Base-by-base conservation (phyloP, 2,797 vertebrate genomes). In the Limnodromus scolopaceus region DNA sequence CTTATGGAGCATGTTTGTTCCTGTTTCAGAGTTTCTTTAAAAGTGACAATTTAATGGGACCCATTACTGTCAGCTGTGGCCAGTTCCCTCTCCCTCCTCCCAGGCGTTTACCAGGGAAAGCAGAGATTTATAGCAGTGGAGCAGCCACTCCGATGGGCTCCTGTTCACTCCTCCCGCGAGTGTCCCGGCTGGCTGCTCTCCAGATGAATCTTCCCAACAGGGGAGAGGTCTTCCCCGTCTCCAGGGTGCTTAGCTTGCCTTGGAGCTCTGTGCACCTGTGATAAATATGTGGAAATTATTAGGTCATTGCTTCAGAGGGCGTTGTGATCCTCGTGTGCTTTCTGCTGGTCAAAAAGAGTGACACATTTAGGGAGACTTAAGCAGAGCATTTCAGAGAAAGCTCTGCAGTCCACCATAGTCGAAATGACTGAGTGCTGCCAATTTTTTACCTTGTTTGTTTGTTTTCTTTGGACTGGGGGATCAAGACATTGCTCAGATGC, bases 31-130 rank as follows among this genome's bases (percentile, higher is more conserved):
- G 54, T 85, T 60, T 89, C 87, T 94, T 85, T 93, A 83, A 85
- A 92, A 93, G 91, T 6, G 61, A 81, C 89, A 83, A 54, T 94
- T 96, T 94, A 91, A 92, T 87, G 84, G 91, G 64, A 91, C 46
- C 39, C 64, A 74, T 94, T 91, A 77, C 81, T 92, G 66, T 96
- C 83, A 89, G 75, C 51, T 64, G 45, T 57, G 75, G 38, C 68
- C 6, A 0, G 55, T 84, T 92, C 84, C 36, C 57, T 83, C 64
- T 91, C 68, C 45, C 51, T 92, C 76, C 75, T 92, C 63, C 57
- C 65, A 43, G 69, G 76, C 4, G 0, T 70, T 92, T 84, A 60
- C 34, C 61, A 39, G 45, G 61, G 83, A 69, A 82, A 78, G 43
- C 41, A 84, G 92, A 93, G 92, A 95, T 96, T 92, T 96, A 92